phyloP scores from a whole-genome alignment of 2,888 invertebrate species.

The Drosophila algonquin region DNA sequence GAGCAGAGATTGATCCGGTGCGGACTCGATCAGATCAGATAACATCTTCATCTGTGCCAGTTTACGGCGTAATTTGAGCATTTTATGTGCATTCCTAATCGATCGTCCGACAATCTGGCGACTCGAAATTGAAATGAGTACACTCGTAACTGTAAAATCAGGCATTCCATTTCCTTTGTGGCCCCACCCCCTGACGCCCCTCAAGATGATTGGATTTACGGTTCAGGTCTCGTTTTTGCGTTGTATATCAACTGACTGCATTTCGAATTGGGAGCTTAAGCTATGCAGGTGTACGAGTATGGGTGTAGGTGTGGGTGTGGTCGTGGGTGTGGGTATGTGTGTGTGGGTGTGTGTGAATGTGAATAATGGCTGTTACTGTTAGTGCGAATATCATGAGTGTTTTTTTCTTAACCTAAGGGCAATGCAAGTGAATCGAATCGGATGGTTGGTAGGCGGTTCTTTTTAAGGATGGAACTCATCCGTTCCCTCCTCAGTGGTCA shows the following conservation, averaged over 20 bases:
- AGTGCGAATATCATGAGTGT: constrained; percentile 10
- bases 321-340: constrained; percentile 13
- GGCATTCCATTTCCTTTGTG: constrained; percentile 58
- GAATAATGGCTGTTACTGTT: constrained; percentile 20
- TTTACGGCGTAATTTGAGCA: constrained; percentile 44
- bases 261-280: constrained; percentile 59
- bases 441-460: not conserved
- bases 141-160: constrained; percentile 50
- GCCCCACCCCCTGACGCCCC: constrained; percentile 8
- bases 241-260: constrained; percentile 78
- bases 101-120: constrained; percentile 61
- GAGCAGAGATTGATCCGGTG: constrained; percentile 29
- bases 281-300: constrained; percentile 77
- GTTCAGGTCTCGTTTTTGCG: constrained; percentile 56
- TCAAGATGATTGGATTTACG: constrained; percentile 21
- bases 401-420: constrained; percentile 32
- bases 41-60: constrained; percentile 61
- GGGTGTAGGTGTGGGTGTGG: constrained; percentile 34
- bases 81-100: constrained; percentile 57
- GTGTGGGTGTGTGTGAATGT: constrained; percentile 25
- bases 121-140: constrained; percentile 61
- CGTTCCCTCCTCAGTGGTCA: constrained; percentile 27
- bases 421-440: constrained; percentile 36
- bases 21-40: constrained; percentile 48
- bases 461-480: not conserved